phyloP scores from a whole-genome alignment of 2,797 vertebrate species.

The Acipenser ruthenus region DNA sequence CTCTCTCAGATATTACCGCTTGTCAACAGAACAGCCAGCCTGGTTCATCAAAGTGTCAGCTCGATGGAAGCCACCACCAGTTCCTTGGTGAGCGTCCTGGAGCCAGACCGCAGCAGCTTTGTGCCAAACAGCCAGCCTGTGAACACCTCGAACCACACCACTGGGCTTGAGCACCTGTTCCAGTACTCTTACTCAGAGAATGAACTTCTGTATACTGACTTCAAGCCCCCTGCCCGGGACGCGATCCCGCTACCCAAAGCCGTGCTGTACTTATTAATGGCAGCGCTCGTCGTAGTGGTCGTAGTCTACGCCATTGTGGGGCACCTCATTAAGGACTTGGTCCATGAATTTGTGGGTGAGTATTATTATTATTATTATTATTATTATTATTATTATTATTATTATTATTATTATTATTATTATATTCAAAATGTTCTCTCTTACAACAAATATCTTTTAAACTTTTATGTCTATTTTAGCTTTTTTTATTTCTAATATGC shows the following conservation, averaged over 20 bases:
- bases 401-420: too few relatives aligned
- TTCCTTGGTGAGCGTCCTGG: slow-evolving; percentile 67
- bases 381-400: too few relatives aligned
- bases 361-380: slow-evolving; percentile 13
- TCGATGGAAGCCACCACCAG: slow-evolving; percentile 64
- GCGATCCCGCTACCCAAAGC: slow-evolving; percentile 76
- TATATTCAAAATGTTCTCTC: too few relatives aligned
- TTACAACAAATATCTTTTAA: too few relatives aligned
- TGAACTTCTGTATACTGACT: slow-evolving; percentile 70
- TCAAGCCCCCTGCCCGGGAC: slow-evolving; percentile 62
- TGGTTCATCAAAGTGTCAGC: slow-evolving; percentile 55
- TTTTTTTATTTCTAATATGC: too few relatives aligned
- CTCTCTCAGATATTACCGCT: slow-evolving; percentile 75
- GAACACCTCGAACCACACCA: slow-evolving; percentile 66
- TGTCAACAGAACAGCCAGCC: slow-evolving; percentile 67
- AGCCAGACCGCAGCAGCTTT: slow-evolving; percentile 59
- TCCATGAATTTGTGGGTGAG: slow-evolving; percentile 78
- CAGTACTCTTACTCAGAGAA: slow-evolving; percentile 74
- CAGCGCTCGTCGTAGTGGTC: slow-evolving; percentile 76
- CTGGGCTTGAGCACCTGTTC: slow-evolving; percentile 69
- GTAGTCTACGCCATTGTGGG: slow-evolving; percentile 81
- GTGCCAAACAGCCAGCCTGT: slow-evolving; percentile 62
- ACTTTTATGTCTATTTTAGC: too few relatives aligned
- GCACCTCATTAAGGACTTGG: slow-evolving; percentile 80
- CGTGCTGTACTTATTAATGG: slow-evolving; percentile 81